A percentile compares a stretch with the other conserved stretches of the same genome.
Conservation (phyloP, 2,888 invertebrate species). For the Drosophila meridiana region DNA sequence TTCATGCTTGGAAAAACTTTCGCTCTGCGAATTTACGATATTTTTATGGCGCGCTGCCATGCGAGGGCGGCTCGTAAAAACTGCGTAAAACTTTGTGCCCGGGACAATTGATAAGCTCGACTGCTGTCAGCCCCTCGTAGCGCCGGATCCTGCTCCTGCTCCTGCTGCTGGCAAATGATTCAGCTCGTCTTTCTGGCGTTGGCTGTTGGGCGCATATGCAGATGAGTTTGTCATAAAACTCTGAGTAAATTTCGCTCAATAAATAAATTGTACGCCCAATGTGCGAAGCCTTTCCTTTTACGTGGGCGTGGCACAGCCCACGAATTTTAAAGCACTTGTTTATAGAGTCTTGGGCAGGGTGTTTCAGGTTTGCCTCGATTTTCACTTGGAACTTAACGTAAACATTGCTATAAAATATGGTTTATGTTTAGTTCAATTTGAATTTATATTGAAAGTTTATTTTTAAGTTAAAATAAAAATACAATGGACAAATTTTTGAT, state of each 20-base stretch:
- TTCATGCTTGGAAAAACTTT: constrained; percentile 66
- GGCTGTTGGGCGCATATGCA: constrained; percentile 63
- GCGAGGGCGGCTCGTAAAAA: constrained; percentile 73
- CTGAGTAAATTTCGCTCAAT: constrained; percentile 57
- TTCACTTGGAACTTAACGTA: not conserved
- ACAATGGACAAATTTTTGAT: accelerated
- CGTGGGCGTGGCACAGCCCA: constrained; percentile 25
- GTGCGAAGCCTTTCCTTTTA: constrained; percentile 62
- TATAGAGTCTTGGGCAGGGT: not conserved
- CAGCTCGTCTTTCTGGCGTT: constrained; percentile 23
- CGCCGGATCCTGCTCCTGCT: not conserved
- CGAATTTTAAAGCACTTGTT: constrained; percentile 28
- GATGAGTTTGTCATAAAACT: constrained; percentile 67
- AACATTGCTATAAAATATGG: constrained; percentile 5
- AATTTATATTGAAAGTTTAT: not conserved
- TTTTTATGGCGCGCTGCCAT: constrained; percentile 83
- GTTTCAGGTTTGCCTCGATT: constrained; percentile 11
- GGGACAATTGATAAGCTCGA: constrained; percentile 56
- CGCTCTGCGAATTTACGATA: constrained; percentile 80
- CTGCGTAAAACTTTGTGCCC: constrained; percentile 70
- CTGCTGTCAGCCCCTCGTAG: constrained; percentile 10
- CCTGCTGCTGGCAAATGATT: constrained; percentile 16
- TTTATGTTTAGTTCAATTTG: not conserved
- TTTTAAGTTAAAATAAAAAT: not conserved
- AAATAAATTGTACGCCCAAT: constrained; percentile 67